Percentiles rank a stretch among this genome's conserved stretches.
Conservation (phyloP, 2,797 vertebrate genomes). For the Distichodus sexfasciatus region DNA sequence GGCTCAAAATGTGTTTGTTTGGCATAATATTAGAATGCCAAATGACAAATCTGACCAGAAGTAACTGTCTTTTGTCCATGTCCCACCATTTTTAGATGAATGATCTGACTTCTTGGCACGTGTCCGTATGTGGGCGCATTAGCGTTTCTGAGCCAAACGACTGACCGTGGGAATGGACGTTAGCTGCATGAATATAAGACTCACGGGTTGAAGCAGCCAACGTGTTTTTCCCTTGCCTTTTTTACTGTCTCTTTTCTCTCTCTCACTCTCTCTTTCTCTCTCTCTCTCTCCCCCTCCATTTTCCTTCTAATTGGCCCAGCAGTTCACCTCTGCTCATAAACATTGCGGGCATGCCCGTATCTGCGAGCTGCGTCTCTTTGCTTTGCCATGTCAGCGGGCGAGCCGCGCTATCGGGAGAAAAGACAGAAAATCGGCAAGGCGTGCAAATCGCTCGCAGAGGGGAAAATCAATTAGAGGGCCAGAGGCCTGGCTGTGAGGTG, state of each 20-base stretch:
- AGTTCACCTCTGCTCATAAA: slow-evolving; percentile 42
- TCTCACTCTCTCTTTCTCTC: neutral
- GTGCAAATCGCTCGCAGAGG: slow-evolving; percentile 71
- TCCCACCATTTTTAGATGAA: neutral
- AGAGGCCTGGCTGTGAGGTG: slow-evolving; percentile 54
- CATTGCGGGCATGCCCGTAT: slow-evolving; percentile 34
- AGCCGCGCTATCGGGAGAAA: slow-evolving; percentile 64
- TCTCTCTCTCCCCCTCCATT: neutral
- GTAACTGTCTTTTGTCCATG: too few species aligned
- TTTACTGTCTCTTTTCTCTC: neutral
- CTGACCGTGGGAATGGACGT: neutral
- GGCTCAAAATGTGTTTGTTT: too few species aligned
- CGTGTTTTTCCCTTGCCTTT: slow-evolving; percentile 7
- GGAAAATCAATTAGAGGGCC: slow-evolving; percentile 75
- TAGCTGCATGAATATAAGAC: slow-evolving; percentile 5
- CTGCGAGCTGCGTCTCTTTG: slow-evolving; percentile 53
- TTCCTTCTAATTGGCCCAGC: slow-evolving; percentile 44
- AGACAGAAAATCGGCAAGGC: slow-evolving; percentile 67
- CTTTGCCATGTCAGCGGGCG: slow-evolving; percentile 73
- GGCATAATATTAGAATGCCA: too few species aligned
- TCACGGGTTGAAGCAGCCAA: slow-evolving; percentile 9
- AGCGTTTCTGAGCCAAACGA: neutral
- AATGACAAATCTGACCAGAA: too few species aligned
- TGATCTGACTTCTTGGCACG: neutral
- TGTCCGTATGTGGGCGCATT: neutral